Percentiles rank a stretch among this genome's conserved stretches.
phyloP scores from a whole-genome alignment of 2,797 vertebrate genomes.

The Coendou prehensilis region DNA sequence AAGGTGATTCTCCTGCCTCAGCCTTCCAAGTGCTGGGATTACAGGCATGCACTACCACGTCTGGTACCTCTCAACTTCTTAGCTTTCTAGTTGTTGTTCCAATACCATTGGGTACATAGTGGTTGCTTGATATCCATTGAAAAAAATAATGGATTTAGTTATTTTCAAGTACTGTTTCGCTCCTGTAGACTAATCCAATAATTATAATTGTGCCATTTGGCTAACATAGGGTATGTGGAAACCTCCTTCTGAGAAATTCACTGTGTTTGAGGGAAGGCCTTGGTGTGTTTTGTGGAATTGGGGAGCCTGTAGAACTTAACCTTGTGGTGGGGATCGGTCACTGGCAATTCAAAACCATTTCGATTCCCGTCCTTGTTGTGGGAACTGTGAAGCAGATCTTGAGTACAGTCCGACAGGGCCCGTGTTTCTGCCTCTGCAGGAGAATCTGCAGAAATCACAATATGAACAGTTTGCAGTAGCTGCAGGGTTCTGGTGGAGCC shows the following conservation, averaged over 20 bases:
- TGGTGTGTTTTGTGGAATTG: background rate
- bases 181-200: background rate
- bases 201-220: background rate
- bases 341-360: conserved; percentile 4
- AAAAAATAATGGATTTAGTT: conserved; percentile 47
- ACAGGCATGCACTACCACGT: background rate
- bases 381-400: background rate
- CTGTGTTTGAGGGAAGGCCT: background rate
- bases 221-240: background rate
- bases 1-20: background rate
- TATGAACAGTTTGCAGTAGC: conserved; percentile 71
- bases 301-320: background rate
- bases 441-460: conserved; percentile 63
- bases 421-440: conserved; percentile 37
- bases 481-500: conserved; percentile 64
- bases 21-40: background rate
- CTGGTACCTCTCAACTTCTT: background rate
- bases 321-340: background rate
- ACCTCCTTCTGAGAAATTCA: background rate
- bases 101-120: background rate
- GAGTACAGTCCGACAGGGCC: background rate
- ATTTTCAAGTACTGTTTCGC: conserved; percentile 23
- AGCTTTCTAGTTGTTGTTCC: conserved; percentile 31
- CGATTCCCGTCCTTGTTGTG: background rate
- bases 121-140: background rate